A percentile compares a stretch with the other conserved stretches of the same genome.
These are phyloP conservation scores for Eucriotettix oculatus DNA, from an alignment of 2,888 invertebrate species.

Conservation along the genomic window DNA sequence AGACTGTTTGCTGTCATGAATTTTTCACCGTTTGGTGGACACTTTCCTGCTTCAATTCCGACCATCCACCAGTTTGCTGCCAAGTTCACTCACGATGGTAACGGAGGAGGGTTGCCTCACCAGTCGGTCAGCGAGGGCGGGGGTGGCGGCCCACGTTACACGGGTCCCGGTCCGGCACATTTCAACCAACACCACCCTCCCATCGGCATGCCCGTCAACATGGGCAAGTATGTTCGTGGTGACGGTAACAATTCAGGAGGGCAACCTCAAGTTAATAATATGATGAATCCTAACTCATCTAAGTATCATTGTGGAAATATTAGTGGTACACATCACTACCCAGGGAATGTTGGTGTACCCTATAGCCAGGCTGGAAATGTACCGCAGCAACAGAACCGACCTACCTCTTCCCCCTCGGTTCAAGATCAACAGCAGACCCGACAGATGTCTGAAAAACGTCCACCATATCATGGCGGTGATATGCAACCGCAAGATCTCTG, in stretches of 20 bases:
- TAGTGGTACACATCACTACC: slow-evolving; percentile 8
- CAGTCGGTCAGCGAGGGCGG: slow-evolving; percentile 12
- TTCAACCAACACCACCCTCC: slow-evolving; percentile 36
- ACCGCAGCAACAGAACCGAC: slow-evolving; percentile 14
- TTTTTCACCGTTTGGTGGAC: slow-evolving; percentile 71
- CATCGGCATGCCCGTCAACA: slow-evolving; percentile 34
- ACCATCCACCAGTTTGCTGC: slow-evolving; percentile 72
- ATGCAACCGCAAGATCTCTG: slow-evolving; percentile 15
- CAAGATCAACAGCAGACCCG: slow-evolving; percentile 22
- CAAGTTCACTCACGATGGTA: slow-evolving; percentile 36
- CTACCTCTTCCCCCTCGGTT: slow-evolving; percentile 17
- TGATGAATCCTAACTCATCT: slow-evolving; percentile 13
- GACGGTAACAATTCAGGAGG: slow-evolving; percentile 16
- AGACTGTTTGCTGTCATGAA: slow-evolving; percentile 39
- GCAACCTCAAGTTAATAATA: slow-evolving; percentile 9
- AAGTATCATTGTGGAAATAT: slow-evolving; percentile 13
- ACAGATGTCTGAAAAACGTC: slow-evolving; percentile 19
- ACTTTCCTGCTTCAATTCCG: slow-evolving; percentile 59
- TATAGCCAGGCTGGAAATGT: slow-evolving; percentile 13
- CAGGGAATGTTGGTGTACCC: slow-evolving; percentile 11
- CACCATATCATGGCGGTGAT: slow-evolving; percentile 23
- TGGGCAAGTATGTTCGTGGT: slow-evolving; percentile 44
- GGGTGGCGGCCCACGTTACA: slow-evolving; percentile 11
- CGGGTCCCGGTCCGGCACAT: slow-evolving; percentile 22
- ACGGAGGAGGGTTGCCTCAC: slow-evolving; percentile 14